phyloP scores from a whole-genome alignment of 2,113 vertebrate species.

The Osmerus mordax region DNA sequence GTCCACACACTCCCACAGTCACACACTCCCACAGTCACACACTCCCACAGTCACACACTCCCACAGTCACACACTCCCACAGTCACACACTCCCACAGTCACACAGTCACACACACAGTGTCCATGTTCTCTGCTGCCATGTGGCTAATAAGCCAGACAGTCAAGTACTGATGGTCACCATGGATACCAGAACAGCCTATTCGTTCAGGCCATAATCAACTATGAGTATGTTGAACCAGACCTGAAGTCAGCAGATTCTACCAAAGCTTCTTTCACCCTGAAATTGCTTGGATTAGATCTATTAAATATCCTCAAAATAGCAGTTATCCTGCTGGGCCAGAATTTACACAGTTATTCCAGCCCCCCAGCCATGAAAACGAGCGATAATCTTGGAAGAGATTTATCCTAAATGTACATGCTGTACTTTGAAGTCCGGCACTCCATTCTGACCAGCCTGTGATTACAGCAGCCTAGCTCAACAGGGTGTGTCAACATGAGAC shows the following conservation, averaged over 20 bases:
- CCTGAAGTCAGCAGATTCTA: neutral
- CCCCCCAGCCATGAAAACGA: neutral
- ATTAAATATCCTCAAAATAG: neutral
- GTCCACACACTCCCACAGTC: neutral
- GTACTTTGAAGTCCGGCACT: too few species aligned
- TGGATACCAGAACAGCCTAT: neutral
- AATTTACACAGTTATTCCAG: neutral
- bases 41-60: too few species aligned
- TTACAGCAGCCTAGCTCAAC: constrained; percentile 17
- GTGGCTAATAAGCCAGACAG: neutral
- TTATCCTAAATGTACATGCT: too few species aligned
- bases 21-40: constrained; percentile 7
- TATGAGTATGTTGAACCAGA: neutral
- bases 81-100: constrained; percentile 5
- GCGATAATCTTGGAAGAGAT: constrained; percentile 3
- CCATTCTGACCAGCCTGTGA: neutral
- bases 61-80: neutral
- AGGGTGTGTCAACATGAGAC: constrained; percentile 19
- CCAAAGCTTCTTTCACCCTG: neutral
- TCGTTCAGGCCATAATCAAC: neutral
- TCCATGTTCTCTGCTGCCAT: neutral
- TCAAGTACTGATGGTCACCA: constrained; percentile 1
- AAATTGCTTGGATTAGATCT: neutral
- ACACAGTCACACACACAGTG: neutral
- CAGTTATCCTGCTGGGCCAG: neutral